Percentiles rank a stretch among this genome's conserved stretches.
Conservation (phyloP, 2,113 vertebrate genomes). For the Petaurus breviceps region DNA sequence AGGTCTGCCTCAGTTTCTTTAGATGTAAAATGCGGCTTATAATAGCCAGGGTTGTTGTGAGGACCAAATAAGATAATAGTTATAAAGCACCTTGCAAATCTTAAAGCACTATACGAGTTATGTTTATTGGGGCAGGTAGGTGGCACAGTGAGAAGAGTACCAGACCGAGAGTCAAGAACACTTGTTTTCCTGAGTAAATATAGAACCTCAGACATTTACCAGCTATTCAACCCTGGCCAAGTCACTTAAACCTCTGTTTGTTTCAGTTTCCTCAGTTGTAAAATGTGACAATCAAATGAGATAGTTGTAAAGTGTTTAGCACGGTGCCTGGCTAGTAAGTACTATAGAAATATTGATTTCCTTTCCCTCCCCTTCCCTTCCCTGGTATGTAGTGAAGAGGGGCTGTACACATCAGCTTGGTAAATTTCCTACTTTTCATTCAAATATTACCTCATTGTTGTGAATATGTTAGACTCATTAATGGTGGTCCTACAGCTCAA, state of each 20-base stretch:
- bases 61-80: no score
- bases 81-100: no score
- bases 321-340: neutral
- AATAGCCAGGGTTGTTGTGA: no score
- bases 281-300: neutral
- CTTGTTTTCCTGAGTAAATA: neutral
- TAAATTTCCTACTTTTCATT: neutral
- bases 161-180: neutral
- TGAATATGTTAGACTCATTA: neutral
- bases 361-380: neutral
- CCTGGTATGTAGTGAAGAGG: neutral
- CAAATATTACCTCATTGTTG: neutral
- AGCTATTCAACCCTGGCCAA: neutral
- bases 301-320: neutral
- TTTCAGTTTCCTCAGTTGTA: neutral
- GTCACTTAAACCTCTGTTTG: neutral
- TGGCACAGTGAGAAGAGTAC: no score
- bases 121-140: neutral
- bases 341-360: neutral
- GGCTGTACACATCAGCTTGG: neutral
- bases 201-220: neutral
- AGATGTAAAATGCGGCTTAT: no score
- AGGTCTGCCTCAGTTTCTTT: no score
- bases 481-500: neutral
- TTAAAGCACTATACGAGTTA: neutral